phyloP scores from a whole-genome alignment of 2,113 vertebrate species.

The Colossoma macropomum region DNA sequence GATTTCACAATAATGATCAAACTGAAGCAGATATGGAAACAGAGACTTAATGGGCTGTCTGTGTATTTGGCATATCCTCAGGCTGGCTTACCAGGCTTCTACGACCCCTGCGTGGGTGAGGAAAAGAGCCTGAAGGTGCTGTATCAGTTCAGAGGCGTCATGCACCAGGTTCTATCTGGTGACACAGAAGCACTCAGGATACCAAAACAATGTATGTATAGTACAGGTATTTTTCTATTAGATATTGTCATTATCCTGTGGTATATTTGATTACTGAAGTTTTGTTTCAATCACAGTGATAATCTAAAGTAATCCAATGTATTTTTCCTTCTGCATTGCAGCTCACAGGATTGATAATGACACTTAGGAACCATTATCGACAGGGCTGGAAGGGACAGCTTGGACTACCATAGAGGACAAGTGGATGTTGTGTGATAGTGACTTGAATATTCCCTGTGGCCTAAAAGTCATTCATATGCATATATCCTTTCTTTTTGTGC shows the following conservation, averaged over 20 bases:
- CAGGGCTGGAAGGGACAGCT: constrained; percentile 64
- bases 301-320: constrained; percentile 8
- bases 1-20: not conserved
- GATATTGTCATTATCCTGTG: not conserved
- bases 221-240: not conserved
- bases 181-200: constrained; percentile 95
- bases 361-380: constrained; percentile 76
- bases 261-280: not conserved
- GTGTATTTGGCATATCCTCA: constrained; percentile 63
- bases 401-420: constrained; percentile 57
- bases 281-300: constrained; percentile 3
- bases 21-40: not conserved
- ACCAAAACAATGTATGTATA: constrained; percentile 98
- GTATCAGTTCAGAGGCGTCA: constrained; percentile 96
- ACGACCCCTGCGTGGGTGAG: constrained; percentile 95
- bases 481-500: constrained; percentile 67
- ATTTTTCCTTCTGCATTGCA: constrained; percentile 63
- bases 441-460: constrained; percentile 64
- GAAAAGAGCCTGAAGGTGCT: constrained; percentile 97
- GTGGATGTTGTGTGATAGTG: constrained; percentile 67
- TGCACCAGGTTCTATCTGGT: constrained; percentile 94
- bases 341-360: constrained; percentile 97
- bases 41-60: not conserved
- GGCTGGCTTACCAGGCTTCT: constrained; percentile 96
- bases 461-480: constrained; percentile 59